Evolutionary conservation across 2,113 vertebrate species (phyloP), one percentile per base, ranked within the genome.

Genomic region (Leucopternis melanops): DNA sequence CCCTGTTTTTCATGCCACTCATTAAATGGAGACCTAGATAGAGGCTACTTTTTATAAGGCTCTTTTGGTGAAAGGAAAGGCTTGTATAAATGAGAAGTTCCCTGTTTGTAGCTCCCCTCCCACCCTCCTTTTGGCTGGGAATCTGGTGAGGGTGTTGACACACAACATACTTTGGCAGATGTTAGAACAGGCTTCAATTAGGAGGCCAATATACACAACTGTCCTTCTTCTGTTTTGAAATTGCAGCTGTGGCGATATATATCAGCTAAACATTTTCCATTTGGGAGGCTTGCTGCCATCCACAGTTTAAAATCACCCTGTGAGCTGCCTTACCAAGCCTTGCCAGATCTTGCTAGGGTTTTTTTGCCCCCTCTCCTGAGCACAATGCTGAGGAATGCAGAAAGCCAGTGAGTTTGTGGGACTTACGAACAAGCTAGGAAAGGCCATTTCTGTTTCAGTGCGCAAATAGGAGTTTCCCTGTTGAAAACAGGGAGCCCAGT

Each of bases 91-190:
- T 97, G 92, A 96, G 95, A 95, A 87, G 85, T 94, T 86, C 70
- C 26, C 94, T 94, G 88, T 97, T 89, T 84, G 61, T 34, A 73
- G 75, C 74, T 94, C 55, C 49, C 65, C 86, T 88, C 87, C 82
- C 52, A 1, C 70, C 82, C 81, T 84, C 73, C 81, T 77, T 94
- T 91, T 96, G 95, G 92, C 90, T 82, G 67, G 94, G 92, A 88
- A 63, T 92, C 85, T 77, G 84, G 69, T 86, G 67, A 83, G 91
- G 91, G 86, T 96, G 94, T 96, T 97, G 97, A 97, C 86, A 96
- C 81, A 82, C 92, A 95, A 92, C 75, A 65, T 96, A 95, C 90
- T 95, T 97, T 91, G 96, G 92, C 95, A 97, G 95, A 96, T 97
- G 95, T 93, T 88, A 78, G 75, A 87, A 79, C 79, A 80, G 95